A percentile compares a stretch with the other conserved stretches of the same genome.
Conservation (phyloP, 2,797 vertebrate species). For the Danio tinwini region DNA sequence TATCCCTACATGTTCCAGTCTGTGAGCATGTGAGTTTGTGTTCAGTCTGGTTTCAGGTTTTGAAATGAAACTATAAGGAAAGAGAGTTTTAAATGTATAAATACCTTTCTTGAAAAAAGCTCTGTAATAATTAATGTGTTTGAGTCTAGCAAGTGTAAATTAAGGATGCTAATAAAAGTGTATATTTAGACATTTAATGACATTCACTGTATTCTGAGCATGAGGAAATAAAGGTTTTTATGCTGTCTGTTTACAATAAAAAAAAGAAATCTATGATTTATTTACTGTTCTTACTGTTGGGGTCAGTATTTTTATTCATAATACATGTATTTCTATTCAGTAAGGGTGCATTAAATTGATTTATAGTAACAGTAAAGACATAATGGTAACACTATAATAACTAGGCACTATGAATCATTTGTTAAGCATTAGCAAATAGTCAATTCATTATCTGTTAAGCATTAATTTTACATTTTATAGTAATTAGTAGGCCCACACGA, state of each 20-base stretch:
- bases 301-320: not conserved
- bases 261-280: too few species aligned
- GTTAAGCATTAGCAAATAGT: too few species aligned
- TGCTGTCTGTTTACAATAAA: not conserved
- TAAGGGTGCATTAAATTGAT: not conserved
- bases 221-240: not conserved
- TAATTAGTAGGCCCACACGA: too few species aligned
- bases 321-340: too few species aligned
- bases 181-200: constrained; percentile 10
- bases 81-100: constrained; percentile 61
- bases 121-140: constrained; percentile 61
- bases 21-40: constrained; percentile 28
- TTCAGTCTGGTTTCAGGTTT: constrained; percentile 64
- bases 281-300: not conserved
- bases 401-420: too few species aligned
- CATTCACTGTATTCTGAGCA: not conserved
- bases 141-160: constrained; percentile 46
- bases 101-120: constrained; percentile 61
- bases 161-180: not conserved
- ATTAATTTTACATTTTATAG: too few species aligned
- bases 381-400: too few species aligned
- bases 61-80: constrained; percentile 57
- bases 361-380: too few species aligned
- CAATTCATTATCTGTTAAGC: too few species aligned
- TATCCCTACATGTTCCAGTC: constrained; percentile 56